These are phyloP conservation scores for Aplysina aerophoba DNA, from an alignment of 37 sponge, comb jelly and placozoan genomes.

Conservation along the genomic window DNA sequence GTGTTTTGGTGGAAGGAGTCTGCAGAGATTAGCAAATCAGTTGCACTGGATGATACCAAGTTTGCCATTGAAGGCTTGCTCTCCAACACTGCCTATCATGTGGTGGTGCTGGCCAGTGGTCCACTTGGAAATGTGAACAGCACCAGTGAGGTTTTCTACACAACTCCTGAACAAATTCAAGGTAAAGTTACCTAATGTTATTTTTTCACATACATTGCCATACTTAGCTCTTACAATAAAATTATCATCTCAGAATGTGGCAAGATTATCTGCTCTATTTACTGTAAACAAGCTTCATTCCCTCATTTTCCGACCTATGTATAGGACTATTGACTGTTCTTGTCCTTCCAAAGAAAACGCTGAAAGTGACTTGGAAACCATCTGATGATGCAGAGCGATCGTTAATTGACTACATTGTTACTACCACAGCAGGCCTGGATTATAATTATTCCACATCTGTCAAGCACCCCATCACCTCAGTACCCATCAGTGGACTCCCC, in stretches of 20 bases:
- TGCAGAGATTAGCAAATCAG: not conserved
- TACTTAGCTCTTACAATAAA: not conserved
- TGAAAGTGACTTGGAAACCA: not conserved
- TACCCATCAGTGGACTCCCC: not conserved
- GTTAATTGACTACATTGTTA: not conserved
- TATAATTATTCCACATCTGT: not conserved
- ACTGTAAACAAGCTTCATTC: too few species aligned
- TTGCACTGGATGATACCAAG: not conserved
- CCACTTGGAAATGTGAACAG: not conserved
- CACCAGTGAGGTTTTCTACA: not conserved
- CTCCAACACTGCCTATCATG: constrained; percentile 1
- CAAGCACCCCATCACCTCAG: not conserved
- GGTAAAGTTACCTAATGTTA: not conserved
- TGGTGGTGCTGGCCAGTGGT: not conserved
- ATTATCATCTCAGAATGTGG: not conserved
- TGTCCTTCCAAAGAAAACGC: not conserved
- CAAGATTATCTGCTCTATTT: too few species aligned
- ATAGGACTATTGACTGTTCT: too few species aligned
- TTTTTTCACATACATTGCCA: too few species aligned
- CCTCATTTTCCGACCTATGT: too few species aligned
- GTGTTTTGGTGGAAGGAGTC: not conserved
- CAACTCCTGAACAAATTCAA: not conserved
- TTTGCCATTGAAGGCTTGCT: not conserved
- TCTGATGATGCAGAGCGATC: not conserved
- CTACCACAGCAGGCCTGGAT: not conserved